phyloP scores from a whole-genome alignment of 1,140 invertebrate genomes.

The Calephelis nemesis region DNA sequence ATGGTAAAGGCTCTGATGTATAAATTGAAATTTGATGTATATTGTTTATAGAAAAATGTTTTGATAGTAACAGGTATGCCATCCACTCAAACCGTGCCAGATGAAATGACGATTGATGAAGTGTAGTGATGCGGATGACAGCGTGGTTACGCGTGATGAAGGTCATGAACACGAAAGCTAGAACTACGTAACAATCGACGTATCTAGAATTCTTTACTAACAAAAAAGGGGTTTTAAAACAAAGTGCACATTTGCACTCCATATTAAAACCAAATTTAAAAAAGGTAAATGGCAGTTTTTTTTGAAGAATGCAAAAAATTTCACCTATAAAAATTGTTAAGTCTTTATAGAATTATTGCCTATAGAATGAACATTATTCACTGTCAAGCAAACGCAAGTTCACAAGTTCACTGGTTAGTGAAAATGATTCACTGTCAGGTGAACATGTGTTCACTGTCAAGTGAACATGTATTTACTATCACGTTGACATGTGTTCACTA shows the following conservation, averaged over 20 bases:
- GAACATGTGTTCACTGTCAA: background rate
- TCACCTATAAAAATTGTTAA: constrained; percentile 73
- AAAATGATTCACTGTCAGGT: background rate
- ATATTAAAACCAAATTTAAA: constrained; percentile 44
- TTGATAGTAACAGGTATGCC: constrained; percentile 50
- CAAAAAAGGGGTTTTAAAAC: constrained; percentile 35
- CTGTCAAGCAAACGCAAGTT: background rate
- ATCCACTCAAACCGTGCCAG: constrained; percentile 68
- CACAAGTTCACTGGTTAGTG: background rate
- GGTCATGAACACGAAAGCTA: constrained; percentile 46
- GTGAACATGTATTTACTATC: background rate
- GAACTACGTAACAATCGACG: constrained; percentile 49
- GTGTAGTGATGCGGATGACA: constrained; percentile 74
- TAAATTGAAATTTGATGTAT: too few species aligned
- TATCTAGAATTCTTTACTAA: constrained; percentile 30
- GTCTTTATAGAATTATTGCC: constrained; percentile 67
- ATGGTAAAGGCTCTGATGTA: too few species aligned
- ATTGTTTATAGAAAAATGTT: too few species aligned
- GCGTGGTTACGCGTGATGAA: constrained; percentile 45
- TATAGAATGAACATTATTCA: constrained; percentile 36
- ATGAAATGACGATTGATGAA: constrained; percentile 64
- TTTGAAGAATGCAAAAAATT: constrained; percentile 72
- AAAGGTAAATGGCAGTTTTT: constrained; percentile 74
- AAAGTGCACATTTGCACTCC: constrained; percentile 24
- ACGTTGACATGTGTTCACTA: constrained; percentile 29